Percentiles rank a stretch among this genome's conserved stretches.
phyloP scores from a whole-genome alignment of 64 coral and sea anemone genomes.

The Stylophora pistillata region DNA sequence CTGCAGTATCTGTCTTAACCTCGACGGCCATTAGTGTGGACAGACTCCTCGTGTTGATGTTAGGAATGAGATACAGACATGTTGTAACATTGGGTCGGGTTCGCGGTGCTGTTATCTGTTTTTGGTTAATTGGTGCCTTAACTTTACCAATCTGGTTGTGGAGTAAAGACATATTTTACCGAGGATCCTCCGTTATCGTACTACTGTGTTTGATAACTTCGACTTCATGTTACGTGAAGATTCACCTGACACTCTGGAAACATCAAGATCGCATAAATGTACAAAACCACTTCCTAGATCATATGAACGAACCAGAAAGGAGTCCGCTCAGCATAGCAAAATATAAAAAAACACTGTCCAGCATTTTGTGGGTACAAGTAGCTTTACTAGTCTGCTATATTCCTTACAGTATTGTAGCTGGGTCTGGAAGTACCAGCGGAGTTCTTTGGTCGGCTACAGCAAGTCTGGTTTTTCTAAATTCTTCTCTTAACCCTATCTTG shows the following conservation, averaged over 20 bases:
- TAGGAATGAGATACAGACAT: slow-evolving; percentile 14
- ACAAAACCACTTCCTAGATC: background rate
- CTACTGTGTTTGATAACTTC: background rate
- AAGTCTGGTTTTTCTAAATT: background rate
- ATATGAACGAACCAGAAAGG: background rate
- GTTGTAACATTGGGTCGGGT: background rate
- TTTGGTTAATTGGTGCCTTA: background rate
- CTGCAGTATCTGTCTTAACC: background rate
- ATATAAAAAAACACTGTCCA: slow-evolving; percentile 19
- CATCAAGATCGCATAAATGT: background rate
- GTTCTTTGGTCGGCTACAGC: background rate
- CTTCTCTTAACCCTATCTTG: background rate
- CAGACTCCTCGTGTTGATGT: slow-evolving; percentile 3
- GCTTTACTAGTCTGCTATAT: slow-evolving; percentile 2
- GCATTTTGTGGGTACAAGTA: background rate
- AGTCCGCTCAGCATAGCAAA: background rate
- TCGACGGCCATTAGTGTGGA: background rate
- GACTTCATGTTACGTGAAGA: background rate
- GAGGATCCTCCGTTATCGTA: background rate
- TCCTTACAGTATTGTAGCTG: background rate
- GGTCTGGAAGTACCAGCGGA: background rate
- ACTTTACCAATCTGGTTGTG: background rate
- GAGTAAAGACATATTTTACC: background rate
- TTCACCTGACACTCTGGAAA: background rate
- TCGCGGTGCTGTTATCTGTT: background rate